Evolutionary conservation across 1,140 invertebrate species (phyloP).

Genomic region (Oryctes rhinoceros): DNA sequence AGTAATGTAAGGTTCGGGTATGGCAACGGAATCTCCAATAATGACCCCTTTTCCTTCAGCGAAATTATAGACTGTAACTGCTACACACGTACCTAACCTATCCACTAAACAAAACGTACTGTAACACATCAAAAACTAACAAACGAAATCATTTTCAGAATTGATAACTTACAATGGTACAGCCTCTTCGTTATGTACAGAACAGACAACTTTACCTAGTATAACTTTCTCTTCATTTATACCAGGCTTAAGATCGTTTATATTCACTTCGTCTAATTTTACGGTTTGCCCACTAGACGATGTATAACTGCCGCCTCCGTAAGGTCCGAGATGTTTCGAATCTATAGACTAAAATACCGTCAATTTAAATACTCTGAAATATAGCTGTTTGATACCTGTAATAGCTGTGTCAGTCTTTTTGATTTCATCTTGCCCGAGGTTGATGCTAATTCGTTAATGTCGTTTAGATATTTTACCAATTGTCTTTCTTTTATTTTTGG

Average conservation of each 20-base stretch:
- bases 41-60: conserved; percentile 82
- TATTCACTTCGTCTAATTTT: conserved; percentile 63
- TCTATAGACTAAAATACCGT: conserved; percentile 63
- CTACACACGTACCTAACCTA: conserved; percentile 73
- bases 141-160: conserved; percentile 14
- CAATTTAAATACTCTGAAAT: conserved; percentile 13
- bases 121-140: conserved; percentile 55
- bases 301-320: conserved; percentile 67
- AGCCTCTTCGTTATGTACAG: conserved; percentile 75
- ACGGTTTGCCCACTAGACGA: conserved; percentile 64
- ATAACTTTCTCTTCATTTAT: conserved; percentile 75
- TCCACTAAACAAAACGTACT: conserved; percentile 86
- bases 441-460: conserved; percentile 70
- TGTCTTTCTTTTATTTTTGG: conserved; percentile 69
- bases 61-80: conserved; percentile 85
- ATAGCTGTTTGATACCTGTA: conserved; percentile 62
- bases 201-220: conserved; percentile 82
- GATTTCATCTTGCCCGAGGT: conserved; percentile 80
- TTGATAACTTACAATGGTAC: conserved; percentile 77
- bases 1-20: conserved; percentile 79
- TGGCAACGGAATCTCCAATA: conserved; percentile 83
- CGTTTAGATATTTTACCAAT: conserved; percentile 73
- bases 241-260: conserved; percentile 66
- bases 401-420: conserved; percentile 73
- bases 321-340: conserved; percentile 70